Percentiles rank a stretch among this genome's conserved stretches.
phyloP scores from a whole-genome alignment of 1,140 invertebrate species.

The Apis florea region DNA sequence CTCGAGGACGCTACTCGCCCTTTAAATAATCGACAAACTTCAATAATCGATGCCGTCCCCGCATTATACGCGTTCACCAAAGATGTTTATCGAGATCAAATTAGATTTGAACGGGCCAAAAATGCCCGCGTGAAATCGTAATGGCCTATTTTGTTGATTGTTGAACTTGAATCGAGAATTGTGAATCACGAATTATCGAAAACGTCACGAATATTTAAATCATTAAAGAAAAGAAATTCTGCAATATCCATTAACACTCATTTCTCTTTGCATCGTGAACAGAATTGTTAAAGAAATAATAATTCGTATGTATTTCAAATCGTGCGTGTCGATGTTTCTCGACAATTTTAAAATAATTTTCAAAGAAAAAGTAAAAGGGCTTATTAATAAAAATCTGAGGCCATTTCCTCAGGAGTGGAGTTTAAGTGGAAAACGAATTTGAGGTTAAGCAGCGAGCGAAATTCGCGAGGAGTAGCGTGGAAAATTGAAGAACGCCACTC shows the following conservation, averaged over 20 bases:
- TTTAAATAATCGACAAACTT: slow-evolving; percentile 65
- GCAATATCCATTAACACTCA: too few species aligned
- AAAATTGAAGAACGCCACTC: slow-evolving; percentile 22
- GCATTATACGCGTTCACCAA: not conserved
- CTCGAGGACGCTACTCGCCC: slow-evolving; percentile 38
- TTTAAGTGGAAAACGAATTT: not conserved
- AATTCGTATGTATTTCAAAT: too few species aligned
- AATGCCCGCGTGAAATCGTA: not conserved
- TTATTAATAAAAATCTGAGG: too few species aligned
- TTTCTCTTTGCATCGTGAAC: too few species aligned
- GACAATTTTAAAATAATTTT: too few species aligned
- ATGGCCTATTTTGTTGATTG: not conserved
- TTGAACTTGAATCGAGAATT: not conserved
- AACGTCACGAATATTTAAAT: not conserved
- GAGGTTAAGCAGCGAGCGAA: not conserved
- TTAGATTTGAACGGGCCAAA: not conserved
- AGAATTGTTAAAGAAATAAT: too few species aligned
- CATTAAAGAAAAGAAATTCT: too few species aligned
- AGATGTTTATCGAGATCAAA: slow-evolving; percentile 39
- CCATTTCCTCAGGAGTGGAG: too few species aligned
- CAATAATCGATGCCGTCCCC: slow-evolving; percentile 59
- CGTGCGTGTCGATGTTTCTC: too few species aligned
- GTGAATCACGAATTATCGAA: not conserved
- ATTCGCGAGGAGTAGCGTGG: not conserved
- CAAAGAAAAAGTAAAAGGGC: too few species aligned